A percentile compares a stretch with the other conserved stretches of the same genome.
Conservation (phyloP, 2,797 vertebrate genomes). For the Dryobates pubescens region DNA sequence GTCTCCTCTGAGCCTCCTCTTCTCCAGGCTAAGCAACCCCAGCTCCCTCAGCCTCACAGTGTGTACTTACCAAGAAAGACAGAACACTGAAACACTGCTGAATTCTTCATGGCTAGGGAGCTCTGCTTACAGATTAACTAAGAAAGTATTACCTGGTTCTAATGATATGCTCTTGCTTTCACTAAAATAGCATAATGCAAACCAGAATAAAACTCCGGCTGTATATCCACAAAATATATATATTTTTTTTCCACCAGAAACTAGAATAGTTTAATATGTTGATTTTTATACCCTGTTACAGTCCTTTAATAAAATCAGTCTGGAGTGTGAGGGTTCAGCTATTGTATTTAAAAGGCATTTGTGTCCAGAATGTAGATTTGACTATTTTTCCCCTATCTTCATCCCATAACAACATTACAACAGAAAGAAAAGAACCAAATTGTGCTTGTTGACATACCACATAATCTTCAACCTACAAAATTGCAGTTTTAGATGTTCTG, state of each 20-base stretch:
- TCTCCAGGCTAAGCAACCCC: too few relatives aligned
- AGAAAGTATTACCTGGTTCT: conserved; percentile 28
- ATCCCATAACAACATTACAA: not conserved
- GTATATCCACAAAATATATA: not conserved
- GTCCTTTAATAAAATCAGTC: conserved; percentile 35
- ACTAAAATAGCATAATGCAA: conserved; percentile 30
- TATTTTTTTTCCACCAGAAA: conserved; percentile 32
- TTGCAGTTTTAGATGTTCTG: not conserved
- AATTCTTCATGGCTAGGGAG: not conserved
- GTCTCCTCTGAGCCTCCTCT: too few relatives aligned
- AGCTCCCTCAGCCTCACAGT: too few relatives aligned
- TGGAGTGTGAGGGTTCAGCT: not conserved
- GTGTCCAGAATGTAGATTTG: not conserved
- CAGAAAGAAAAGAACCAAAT: not conserved
- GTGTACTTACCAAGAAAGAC: not conserved
- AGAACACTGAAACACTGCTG: not conserved
- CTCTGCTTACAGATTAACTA: not conserved
- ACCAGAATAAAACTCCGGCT: conserved; percentile 42
- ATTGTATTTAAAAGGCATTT: not conserved
- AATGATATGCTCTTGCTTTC: conserved; percentile 29
- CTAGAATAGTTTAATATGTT: not conserved
- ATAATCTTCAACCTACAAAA: not conserved
- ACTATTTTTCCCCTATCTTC: not conserved
- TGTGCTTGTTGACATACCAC: not conserved
- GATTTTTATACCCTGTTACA: conserved; percentile 36